Base-by-base conservation (phyloP, 1,140 invertebrate genomes). In the Drosophila tsacasi region DNA sequence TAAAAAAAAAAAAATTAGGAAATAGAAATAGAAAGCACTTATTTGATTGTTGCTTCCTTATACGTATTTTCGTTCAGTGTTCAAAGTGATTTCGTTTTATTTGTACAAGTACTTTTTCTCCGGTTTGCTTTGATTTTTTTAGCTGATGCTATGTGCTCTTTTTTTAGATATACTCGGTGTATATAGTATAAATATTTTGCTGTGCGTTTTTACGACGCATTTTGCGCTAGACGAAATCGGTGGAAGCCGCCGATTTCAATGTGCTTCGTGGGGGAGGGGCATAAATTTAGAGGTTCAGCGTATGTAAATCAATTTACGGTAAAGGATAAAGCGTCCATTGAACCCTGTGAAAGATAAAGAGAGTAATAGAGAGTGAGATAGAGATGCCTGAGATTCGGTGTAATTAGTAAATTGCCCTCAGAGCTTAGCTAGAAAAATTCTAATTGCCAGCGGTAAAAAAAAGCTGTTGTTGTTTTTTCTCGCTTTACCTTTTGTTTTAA, bases 291-390 rank as follows among this genome's bases (percentile, higher is more conserved):
- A 90, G 84, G 85, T 90, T 89, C 86, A 89, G 52, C 46, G 46
- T 62, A 83, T 83, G 63, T 61, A 69, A 87, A 84, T 89, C 40
- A 67, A 61, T 84, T 72, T 89, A 73, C 74, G 79, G 77, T 81
- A 81, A 89, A 89, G 84, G 84, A 87, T 89, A 84, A 78, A 84
- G 72, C 81, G 84, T 72, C 49, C 77, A 75, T 76, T 90, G 85
- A 89, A 89, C 83, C 62, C 66, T 37, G 25, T 1, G 19, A 37
- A 5, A 23, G 13, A 46, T 6, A 23, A 10, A 25, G 15, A 65
- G 4, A 40, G 21, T 57, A 13, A 21, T 6, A 46, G 8, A 47
- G 35, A 13, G 30, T 65, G 37, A 44, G 15, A 57, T 23, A 50
- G 64, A 32, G 25, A 40, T 40, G 46, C 39, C 44, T 39, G 27